phyloP scores from a whole-genome alignment of 2,797 vertebrate species.

The Sebastolobus alascanus region DNA sequence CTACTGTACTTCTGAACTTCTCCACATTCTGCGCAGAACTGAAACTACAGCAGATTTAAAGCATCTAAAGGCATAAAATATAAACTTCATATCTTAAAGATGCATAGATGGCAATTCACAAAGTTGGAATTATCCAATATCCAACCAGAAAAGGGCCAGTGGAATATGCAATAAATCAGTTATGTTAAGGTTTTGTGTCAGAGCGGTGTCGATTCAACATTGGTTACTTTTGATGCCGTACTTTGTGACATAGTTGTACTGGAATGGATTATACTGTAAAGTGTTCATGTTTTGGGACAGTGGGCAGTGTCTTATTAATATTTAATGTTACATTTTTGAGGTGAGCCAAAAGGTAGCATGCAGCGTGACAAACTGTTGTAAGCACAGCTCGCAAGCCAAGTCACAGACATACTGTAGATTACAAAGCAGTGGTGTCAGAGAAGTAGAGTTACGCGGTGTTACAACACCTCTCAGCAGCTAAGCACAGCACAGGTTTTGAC shows the following conservation, averaged over 20 bases:
- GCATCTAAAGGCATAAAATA: conserved; percentile 25
- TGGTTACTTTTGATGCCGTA: background rate
- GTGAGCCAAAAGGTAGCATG: conserved; percentile 10
- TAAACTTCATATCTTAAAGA: conserved; percentile 4
- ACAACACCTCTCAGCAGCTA: background rate
- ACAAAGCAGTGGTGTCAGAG: background rate
- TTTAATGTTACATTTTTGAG: conserved; percentile 22
- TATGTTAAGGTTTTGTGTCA: background rate
- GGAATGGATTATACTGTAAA: background rate
- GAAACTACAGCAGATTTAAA: conserved; percentile 15
- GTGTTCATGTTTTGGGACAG: background rate
- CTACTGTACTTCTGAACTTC: background rate
- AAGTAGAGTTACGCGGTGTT: background rate
- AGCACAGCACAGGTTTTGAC: conserved; percentile 2
- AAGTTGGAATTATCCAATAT: background rate
- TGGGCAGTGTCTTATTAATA: background rate
- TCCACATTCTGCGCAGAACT: background rate
- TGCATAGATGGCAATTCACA: background rate
- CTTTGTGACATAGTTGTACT: background rate
- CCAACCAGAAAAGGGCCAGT: background rate
- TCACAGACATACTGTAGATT: background rate
- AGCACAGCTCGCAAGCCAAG: background rate
- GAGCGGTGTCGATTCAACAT: background rate
- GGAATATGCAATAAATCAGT: background rate
- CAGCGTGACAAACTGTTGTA: background rate